Evolutionary conservation across 2,888 invertebrate species (phyloP), one percentile per base, ranked within the genome.

Genomic region (Eucera pruinosa): DNA sequence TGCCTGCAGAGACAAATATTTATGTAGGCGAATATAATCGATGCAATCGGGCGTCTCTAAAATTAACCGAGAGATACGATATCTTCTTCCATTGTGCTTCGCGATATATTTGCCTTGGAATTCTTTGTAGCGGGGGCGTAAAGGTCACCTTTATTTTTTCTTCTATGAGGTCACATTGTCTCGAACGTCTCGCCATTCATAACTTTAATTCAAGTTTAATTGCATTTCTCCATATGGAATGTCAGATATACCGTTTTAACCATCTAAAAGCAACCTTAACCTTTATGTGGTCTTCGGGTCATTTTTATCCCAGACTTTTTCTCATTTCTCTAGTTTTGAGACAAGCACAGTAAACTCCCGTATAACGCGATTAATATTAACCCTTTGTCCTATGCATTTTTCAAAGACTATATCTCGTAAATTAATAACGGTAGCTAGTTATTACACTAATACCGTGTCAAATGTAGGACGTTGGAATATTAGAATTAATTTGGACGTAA

Each of bases 11-110:
- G 36, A 3, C 5, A 3, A 23, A 23, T 55, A 18, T 36, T 39
- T 55, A 55, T 25, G 23, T 36, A 23, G 7, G 9, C 3, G 27
- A 7, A 20, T n/a, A 20, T 54, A 20, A 64, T 41, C 20, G 41
- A 52, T 7, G 15, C 20, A 13, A 52, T 52, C 52, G 30, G 20
- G 7, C 11, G 5, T 54, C 20, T 27, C 9, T 52, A 54, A 52
- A 39, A 27, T 30, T 54, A 65, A 25, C 20, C 20, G 27, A 30
- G 27, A 30, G 52, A 64, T 60, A 60, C 15, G 30, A 60, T 30
- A 64, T 52, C 64, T 52, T 27, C 6, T 11, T 6, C 6, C 25
- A 41, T 27, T 9, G 0, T 15, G 39, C 11, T 11, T 52, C 3
- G 11, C 50, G 20, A 41, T 27, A 41, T n/a, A 23, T 11, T 65